Conservation (phyloP, 2,113 vertebrate genomes). For the Triplophysa dalaica region DNA sequence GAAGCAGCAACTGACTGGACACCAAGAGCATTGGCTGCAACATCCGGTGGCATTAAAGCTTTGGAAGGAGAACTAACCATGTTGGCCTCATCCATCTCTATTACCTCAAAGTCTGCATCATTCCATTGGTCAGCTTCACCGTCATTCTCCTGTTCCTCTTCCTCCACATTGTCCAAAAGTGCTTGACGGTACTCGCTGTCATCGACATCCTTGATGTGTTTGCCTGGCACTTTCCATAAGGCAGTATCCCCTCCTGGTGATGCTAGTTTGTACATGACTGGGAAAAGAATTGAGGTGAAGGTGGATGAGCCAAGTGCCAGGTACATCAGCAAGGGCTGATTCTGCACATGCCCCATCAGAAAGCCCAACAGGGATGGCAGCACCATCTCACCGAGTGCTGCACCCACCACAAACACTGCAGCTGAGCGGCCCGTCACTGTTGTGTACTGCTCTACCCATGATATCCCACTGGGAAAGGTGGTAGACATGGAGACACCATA, state of each 20-base stretch:
- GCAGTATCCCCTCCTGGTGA: neutral
- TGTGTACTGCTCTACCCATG: constrained; percentile 95
- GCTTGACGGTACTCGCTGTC: constrained; percentile 79
- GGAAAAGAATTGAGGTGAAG: constrained; percentile 84
- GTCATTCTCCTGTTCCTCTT: constrained; percentile 73
- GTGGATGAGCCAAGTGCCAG: constrained; percentile 69
- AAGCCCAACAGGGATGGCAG: constrained; percentile 80
- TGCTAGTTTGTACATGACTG: constrained; percentile 86
- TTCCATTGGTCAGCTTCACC: constrained; percentile 79
- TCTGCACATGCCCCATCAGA: constrained; percentile 72
- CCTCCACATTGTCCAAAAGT: constrained; percentile 75
- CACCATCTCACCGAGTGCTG: constrained; percentile 89
- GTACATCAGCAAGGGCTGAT: constrained; percentile 82
- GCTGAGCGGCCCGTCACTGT: constrained; percentile 77
- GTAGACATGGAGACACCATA: constrained; percentile 91
- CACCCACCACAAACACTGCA: constrained; percentile 83
- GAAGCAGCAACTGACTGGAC: constrained; percentile 28
- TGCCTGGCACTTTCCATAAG: constrained; percentile 35
- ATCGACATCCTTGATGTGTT: constrained; percentile 12
- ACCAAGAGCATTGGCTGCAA: constrained; percentile 14
- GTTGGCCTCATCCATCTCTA: constrained; percentile 82
- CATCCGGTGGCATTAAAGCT: constrained; percentile 40
- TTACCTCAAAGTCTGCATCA: constrained; percentile 84
- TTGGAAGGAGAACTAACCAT: constrained; percentile 65
- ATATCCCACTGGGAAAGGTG: constrained; percentile 89